Conservation (phyloP, 2,113 vertebrate genomes). For the Phyllopteryx taeniolatus region DNA sequence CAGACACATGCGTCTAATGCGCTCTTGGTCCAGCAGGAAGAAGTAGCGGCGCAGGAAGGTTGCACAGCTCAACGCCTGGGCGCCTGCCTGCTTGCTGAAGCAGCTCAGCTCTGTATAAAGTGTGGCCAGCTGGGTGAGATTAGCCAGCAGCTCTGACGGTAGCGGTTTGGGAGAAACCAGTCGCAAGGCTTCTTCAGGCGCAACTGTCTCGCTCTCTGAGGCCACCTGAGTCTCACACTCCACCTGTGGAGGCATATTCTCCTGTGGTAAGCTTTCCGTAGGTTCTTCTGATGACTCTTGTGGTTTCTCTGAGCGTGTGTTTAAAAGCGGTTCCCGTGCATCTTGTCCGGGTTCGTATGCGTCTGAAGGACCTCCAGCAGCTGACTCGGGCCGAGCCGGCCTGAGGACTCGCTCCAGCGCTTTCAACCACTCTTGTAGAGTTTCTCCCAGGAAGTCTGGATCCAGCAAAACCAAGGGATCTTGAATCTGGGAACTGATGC, state of each 20-base stretch:
- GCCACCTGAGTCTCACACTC: slow-evolving; percentile 9
- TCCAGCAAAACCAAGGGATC: slow-evolving; percentile 87
- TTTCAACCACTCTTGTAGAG: slow-evolving; percentile 81
- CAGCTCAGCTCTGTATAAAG: slow-evolving; percentile 84
- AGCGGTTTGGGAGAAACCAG: slow-evolving; percentile 70
- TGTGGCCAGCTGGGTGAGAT: slow-evolving; percentile 78
- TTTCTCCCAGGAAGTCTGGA: slow-evolving; percentile 66
- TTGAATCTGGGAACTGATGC: slow-evolving; percentile 80
- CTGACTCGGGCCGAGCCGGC: slow-evolving; percentile 28
- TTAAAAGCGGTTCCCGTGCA: slow-evolving; percentile 26
- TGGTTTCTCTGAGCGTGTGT: slow-evolving; percentile 9
- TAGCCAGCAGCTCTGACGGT: slow-evolving; percentile 64
- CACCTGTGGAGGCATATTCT: slow-evolving; percentile 22
- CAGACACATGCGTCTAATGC: slow-evolving; percentile 81
- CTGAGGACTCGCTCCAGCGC: slow-evolving; percentile 79
- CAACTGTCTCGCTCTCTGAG: not conserved
- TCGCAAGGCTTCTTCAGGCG: slow-evolving; percentile 55
- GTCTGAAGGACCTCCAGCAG: slow-evolving; percentile 5
- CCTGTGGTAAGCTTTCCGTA: slow-evolving; percentile 13
- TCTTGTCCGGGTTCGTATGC: slow-evolving; percentile 37
- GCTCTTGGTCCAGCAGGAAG: slow-evolving; percentile 86
- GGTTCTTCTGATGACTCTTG: slow-evolving; percentile 26
- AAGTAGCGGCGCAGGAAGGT: slow-evolving; percentile 83
- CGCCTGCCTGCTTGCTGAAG: slow-evolving; percentile 51
- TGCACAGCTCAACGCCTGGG: slow-evolving; percentile 18